Evolutionary conservation across 2,113 vertebrate genomes (phyloP), one percentile per base, ranked within the genome.

Genomic region (Pomatorhinus ruficollis): DNA sequence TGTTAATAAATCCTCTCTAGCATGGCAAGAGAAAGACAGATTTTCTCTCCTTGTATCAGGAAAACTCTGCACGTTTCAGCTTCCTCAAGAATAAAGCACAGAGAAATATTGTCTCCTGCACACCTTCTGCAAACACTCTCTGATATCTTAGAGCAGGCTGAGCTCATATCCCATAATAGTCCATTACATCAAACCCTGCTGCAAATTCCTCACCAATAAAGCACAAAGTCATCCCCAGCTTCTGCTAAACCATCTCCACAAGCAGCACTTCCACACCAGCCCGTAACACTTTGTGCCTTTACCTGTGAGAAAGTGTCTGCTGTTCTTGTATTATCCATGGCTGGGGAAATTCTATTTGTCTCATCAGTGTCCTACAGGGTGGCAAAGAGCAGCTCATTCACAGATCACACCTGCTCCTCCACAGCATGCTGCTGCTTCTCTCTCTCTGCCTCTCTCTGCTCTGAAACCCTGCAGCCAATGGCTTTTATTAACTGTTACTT

Each of bases 281-380:
- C 35, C 35, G 4, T 1, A 78, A 31, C 53, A 39, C 18, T 50
- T 61, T 39, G n/a, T 71, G 81, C 37, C 23, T 95, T 97, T 97
- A 97, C 97, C 97, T 97, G 95, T 35, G 95, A 96, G 47, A 95
- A 91, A 60, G 81, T 45, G 44, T 96, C 94, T 78, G 63, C 54
- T 24, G 75, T 7, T 44, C 93, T 68, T 3, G 68, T 31, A 1
- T 71, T 88, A 20, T 76, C 53, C 66, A 72, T 53, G 30, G 1
- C 95, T 87, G 37, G 53, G 79, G 69, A 74, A 80, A 75, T 69
- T 44, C 90, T 70, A 0, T 65, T 78, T 77, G 91, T 81, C 53
- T 95, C 95, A 70, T 92, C 84, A 63, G 85, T 23, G 11, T 74
- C 75, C 12, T 40, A 30, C 13, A 24, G 19, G 18, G 59, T 20